A percentile compares a stretch with the other conserved stretches of the same genome.
These are phyloP conservation scores for Drosophila erecta DNA, from an alignment of 1,140 invertebrate species.

Conservation along the genomic window DNA sequence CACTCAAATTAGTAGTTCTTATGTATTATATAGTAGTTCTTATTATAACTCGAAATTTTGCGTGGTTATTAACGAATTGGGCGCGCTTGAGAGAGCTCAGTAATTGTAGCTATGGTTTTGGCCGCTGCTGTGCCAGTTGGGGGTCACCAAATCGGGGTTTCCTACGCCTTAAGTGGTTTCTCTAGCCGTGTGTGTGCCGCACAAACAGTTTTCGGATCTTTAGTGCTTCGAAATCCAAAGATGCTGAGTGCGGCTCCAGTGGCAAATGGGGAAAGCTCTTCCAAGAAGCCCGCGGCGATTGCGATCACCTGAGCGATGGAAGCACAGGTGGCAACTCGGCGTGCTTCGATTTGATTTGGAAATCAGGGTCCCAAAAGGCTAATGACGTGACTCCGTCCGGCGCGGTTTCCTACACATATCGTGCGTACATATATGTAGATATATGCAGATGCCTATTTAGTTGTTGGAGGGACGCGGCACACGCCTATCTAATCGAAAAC, in stretches of 20 bases:
- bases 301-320: not conserved
- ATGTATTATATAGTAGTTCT: no score
- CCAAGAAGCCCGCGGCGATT: not conserved
- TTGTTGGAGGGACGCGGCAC: not conserved
- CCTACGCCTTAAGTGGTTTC: slow-evolving; percentile 12
- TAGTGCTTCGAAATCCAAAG: not conserved
- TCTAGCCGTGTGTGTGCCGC: slow-evolving; percentile 3
- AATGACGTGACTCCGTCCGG: slow-evolving; percentile 20
- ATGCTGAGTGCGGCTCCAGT: slow-evolving; percentile 1
- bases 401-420: not conserved
- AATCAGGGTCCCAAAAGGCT: slow-evolving; percentile 25
- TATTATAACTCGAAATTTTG: not conserved
- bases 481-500: slow-evolving; percentile 66
- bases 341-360: slow-evolving; percentile 25
- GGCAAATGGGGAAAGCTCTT: slow-evolving; percentile 19
- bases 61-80: no score
- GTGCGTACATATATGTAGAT: not conserved
- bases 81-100: not conserved
- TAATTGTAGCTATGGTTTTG: slow-evolving; percentile 1
- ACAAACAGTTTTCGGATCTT: slow-evolving; percentile 14
- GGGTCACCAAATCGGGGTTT: no score
- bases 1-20: no score
- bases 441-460: not conserved
- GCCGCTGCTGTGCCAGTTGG: slow-evolving; percentile 5
- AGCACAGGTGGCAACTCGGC: slow-evolving; percentile 2